Percentiles rank a stretch among this genome's conserved stretches.
phyloP scores from a whole-genome alignment of 2,888 invertebrate species.

The Spilarctia lutea region DNA sequence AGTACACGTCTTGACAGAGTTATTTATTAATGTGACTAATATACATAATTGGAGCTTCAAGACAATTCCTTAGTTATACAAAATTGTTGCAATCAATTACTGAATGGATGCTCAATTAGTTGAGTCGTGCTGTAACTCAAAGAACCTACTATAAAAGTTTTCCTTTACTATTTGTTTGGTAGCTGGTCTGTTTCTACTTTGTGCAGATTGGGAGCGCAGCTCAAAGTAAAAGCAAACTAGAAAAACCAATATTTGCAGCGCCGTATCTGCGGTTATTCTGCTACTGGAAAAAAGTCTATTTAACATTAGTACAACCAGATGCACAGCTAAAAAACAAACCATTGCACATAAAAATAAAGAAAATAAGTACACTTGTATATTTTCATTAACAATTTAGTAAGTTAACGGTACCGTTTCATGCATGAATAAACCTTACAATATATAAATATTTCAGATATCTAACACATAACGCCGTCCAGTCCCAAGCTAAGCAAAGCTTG shows the following conservation, averaged over 20 bases:
- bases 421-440: not conserved
- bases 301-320: not conserved
- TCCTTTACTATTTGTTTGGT: not conserved
- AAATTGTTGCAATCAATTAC: not conserved
- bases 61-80: not conserved
- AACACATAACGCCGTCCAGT: no score
- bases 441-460: no score
- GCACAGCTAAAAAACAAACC: not conserved
- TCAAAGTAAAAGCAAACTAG: conserved; percentile 30
- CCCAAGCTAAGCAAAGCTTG: no score
- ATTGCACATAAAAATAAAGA: not conserved
- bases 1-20: not conserved
- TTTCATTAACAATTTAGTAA: not conserved
- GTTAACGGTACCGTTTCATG: not conserved
- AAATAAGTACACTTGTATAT: not conserved
- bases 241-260: conserved; percentile 36
- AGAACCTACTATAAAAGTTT: not conserved
- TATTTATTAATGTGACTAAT: no score
- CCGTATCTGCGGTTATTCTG: conserved; percentile 23
- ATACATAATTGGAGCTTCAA: not conserved
- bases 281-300: conserved; percentile 14
- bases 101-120: not conserved
- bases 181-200: not conserved
- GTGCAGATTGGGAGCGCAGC: conserved; percentile 2
- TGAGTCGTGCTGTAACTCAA: not conserved